Percentiles rank a stretch among this genome's conserved stretches.
These are phyloP conservation scores for Urophycis tenuis DNA, from an alignment of 2,797 vertebrate species.

Conservation along the genomic window DNA sequence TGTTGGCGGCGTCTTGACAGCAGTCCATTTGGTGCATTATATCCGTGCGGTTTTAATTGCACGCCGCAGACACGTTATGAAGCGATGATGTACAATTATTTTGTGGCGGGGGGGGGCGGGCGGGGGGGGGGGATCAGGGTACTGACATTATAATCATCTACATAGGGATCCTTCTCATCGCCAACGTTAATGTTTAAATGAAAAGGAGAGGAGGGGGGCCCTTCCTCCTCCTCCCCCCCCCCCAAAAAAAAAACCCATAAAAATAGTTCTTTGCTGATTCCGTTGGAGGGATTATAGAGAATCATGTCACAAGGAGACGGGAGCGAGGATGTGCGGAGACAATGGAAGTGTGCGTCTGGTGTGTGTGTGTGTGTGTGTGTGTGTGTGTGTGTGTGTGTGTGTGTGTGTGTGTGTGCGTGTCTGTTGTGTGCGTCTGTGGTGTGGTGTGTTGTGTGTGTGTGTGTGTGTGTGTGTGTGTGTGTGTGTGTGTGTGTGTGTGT, in stretches of 20 bases:
- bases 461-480: too few relatives aligned
- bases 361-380: too few relatives aligned
- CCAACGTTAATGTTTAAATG: conserved; percentile 86
- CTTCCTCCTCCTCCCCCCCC: too few relatives aligned
- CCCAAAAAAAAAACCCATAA: conserved; percentile 75
- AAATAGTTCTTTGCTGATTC: conserved; percentile 82
- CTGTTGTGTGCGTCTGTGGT: too few relatives aligned
- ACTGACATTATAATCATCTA: conserved; percentile 99
- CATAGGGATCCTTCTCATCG: conserved; percentile 93
- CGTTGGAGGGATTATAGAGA: conserved; percentile 77
- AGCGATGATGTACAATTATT: conserved; percentile 99
- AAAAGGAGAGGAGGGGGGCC: conserved; percentile 38
- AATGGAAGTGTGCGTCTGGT: conserved; percentile 61
- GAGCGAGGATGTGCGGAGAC: conserved; percentile 64
- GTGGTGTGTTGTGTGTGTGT: too few relatives aligned
- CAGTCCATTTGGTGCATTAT: conserved; percentile 99
- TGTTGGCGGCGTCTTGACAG: conserved; percentile 97
- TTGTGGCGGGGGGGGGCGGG: conserved; percentile 68
- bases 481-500: too few relatives aligned
- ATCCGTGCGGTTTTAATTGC: conserved; percentile 99
- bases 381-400: conserved; percentile 30
- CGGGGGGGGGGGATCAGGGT: conserved; percentile 91
- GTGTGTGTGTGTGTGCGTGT: too few relatives aligned
- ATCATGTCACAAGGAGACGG: conserved; percentile 65
- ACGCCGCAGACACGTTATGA: conserved; percentile 98